A percentile compares a stretch with the other conserved stretches of the same genome.
Conservation (phyloP, 2,797 vertebrate species). For the Danio tinwini region DNA sequence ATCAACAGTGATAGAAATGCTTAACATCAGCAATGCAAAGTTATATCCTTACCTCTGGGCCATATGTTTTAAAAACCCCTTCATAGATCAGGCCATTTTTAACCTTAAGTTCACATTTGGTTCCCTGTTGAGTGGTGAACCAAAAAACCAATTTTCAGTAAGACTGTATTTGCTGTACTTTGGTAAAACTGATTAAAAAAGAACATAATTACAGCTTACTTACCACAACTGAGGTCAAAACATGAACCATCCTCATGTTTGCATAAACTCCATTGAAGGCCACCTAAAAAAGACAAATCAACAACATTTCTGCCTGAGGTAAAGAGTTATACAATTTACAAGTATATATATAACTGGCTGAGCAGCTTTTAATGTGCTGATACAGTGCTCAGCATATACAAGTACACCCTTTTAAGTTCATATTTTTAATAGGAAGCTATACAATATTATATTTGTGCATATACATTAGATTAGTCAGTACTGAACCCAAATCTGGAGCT, state of each 20-base stretch:
- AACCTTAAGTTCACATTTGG: constrained; percentile 98
- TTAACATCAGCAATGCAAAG: not conserved
- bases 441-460: no score
- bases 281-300: constrained; percentile 78
- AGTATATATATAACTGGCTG: not conserved
- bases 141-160: not conserved
- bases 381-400: not conserved
- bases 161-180: not conserved
- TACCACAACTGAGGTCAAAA: constrained; percentile 99
- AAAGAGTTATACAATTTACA: constrained; percentile 8
- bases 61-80: constrained; percentile 99
- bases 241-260: constrained; percentile 99
- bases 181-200: not conserved
- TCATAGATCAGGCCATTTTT: constrained; percentile 96
- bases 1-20: not conserved
- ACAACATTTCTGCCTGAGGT: constrained; percentile 46
- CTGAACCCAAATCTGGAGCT: no score
- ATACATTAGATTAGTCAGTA: no score
- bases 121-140: constrained; percentile 81
- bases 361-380: not conserved
- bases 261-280: constrained; percentile 98
- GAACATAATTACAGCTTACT: constrained; percentile 65
- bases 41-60: constrained; percentile 88
- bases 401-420: no score
- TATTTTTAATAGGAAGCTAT: no score